Evolutionary conservation across 1,140 invertebrate species (phyloP).

Genomic region (Micrasema minimum): DNA sequence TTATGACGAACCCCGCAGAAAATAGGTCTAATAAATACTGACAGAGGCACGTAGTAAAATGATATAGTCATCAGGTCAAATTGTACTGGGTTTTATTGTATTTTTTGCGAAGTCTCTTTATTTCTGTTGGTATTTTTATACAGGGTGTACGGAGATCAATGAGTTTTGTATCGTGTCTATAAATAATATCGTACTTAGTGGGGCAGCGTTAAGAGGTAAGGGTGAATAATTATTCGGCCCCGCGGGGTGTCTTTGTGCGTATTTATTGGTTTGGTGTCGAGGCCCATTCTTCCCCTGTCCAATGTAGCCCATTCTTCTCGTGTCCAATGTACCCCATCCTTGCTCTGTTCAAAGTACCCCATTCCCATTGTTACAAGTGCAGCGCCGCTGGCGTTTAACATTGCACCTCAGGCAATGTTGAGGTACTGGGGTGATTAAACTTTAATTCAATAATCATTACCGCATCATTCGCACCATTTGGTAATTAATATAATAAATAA

Average conservation of each 20-base stretch:
- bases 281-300: slow-evolving; percentile 6
- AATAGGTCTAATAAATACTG: not conserved
- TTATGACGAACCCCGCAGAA: slow-evolving; percentile 18
- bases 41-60: slow-evolving; percentile 1
- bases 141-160: slow-evolving; percentile 4
- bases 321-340: no score
- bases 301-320: not conserved
- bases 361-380: slow-evolving; percentile 22
- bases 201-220: slow-evolving; percentile 9
- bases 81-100: no score
- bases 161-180: slow-evolving; percentile 34
- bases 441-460: not conserved
- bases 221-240: slow-evolving; percentile 43
- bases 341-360: not conserved
- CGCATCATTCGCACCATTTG: no score
- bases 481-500: no score
- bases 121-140: no score
- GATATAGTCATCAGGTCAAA: no score
- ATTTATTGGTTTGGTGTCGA: slow-evolving; percentile 49
- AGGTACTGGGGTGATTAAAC: slow-evolving; percentile 6
- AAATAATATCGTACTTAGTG: slow-evolving; percentile 46
- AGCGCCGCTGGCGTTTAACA: slow-evolving; percentile 7
- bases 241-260: slow-evolving; percentile 48
- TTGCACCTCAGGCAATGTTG: not conserved
- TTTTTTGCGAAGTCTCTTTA: no score